These are phyloP conservation scores for Balearica regulorum DNA, from an alignment of 2,797 vertebrate genomes.

Conservation along the genomic window DNA sequence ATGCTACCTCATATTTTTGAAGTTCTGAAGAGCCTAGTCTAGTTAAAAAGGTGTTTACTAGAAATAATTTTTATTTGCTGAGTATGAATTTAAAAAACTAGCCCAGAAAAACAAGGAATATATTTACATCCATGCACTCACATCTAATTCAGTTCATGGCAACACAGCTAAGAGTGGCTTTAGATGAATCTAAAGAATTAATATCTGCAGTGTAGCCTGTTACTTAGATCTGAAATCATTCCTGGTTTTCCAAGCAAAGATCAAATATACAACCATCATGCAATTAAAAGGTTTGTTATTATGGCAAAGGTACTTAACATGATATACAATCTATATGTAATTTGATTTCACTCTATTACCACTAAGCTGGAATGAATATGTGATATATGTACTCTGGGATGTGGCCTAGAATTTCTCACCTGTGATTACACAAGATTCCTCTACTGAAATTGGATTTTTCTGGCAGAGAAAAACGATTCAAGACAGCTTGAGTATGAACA, in stretches of 20 bases:
- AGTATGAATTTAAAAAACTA: not conserved
- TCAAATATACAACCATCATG: not conserved
- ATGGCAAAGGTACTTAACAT: not conserved
- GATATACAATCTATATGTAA: not conserved
- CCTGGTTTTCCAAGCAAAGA: not conserved
- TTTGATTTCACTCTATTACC: constrained; percentile 10
- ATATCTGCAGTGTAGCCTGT: not conserved
- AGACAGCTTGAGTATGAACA: not conserved
- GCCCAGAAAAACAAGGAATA: not conserved
- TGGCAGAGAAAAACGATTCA: not conserved
- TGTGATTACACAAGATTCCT: constrained; percentile 49
- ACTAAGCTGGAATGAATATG: not conserved
- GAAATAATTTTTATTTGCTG: not conserved
- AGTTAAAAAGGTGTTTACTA: not conserved
- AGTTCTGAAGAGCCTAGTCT: not conserved
- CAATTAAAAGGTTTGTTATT: constrained; percentile 30
- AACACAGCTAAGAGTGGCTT: not conserved
- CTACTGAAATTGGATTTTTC: not conserved
- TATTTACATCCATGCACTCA: not conserved
- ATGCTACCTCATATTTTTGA: not conserved
- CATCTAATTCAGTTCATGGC: not conserved
- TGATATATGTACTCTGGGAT: not conserved
- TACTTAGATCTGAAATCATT: not conserved
- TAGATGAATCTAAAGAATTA: not conserved
- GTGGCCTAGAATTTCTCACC: constrained; percentile 17